Conservation (phyloP, 2,888 invertebrate genomes). For the Scrobipalpa atriplicella region DNA sequence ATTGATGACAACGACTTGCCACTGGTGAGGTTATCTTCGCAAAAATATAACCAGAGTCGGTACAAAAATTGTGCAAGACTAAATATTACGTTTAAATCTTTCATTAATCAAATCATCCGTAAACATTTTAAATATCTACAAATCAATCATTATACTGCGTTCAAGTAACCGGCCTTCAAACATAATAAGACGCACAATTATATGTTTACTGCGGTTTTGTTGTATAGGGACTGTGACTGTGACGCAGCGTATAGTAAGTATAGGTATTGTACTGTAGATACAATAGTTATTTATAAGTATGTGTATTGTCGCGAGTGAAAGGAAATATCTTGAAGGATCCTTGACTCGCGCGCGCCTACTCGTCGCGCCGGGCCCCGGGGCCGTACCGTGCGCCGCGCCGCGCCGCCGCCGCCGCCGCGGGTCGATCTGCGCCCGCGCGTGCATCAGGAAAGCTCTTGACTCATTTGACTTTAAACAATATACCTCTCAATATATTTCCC, state of each 20-base stretch:
- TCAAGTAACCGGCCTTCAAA: conserved; percentile 23
- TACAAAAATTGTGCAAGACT: conserved; percentile 4
- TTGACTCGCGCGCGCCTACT: conserved; percentile 78
- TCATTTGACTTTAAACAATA: conserved; percentile 16
- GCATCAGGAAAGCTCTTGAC: conserved; percentile 44
- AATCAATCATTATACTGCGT: conserved; percentile 8
- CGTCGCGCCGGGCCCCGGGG: conserved; percentile 39
- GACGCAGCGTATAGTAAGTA: conserved; percentile 33
- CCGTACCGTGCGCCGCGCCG: conserved; percentile 30
- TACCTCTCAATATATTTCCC: conserved; percentile 4
- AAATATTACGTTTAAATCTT: not conserved
- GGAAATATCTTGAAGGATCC: conserved; percentile 81
- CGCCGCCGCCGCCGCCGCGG: conserved; percentile 22
- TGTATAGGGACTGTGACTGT: conserved; percentile 34
- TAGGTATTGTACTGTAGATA: conserved; percentile 25
- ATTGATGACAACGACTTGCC: conserved; percentile 7
- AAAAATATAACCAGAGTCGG: not conserved
- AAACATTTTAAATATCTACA: not conserved
- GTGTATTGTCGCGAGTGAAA: conserved; percentile 80
- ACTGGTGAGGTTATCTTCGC: not conserved
- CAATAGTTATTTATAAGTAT: conserved; percentile 36
- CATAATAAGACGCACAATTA: conserved; percentile 13
- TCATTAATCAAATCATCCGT: not conserved
- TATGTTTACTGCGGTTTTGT: conserved; percentile 27
- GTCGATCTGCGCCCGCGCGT: conserved; percentile 26